Percentiles rank a stretch among this genome's conserved stretches.
These are phyloP conservation scores for Dipodomys spectabilis DNA, from an alignment of 2,113 vertebrate species.

Conservation along the genomic window DNA sequence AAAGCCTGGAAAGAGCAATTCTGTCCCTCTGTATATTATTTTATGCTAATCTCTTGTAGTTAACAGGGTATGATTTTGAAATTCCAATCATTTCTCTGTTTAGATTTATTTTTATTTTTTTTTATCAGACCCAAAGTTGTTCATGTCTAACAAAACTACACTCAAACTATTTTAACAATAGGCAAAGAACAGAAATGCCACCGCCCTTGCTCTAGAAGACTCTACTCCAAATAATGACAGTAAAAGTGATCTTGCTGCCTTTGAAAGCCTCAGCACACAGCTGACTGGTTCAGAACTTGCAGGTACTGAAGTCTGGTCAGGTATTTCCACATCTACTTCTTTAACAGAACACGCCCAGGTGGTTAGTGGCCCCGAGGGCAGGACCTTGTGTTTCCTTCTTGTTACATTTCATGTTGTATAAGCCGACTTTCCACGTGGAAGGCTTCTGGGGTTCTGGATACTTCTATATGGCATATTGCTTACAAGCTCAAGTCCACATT, in stretches of 20 bases:
- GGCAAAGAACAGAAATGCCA: neutral
- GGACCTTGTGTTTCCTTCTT: slow-evolving; percentile 58
- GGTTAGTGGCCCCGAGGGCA: slow-evolving; percentile 42
- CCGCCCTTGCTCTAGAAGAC: neutral
- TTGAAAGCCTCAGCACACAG: neutral
- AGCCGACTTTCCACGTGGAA: neutral
- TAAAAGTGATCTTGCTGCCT: neutral
- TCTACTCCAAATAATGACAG: neutral
- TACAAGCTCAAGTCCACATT: slow-evolving; percentile 19
- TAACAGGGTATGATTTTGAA: neutral
- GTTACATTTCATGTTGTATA: slow-evolving; percentile 46
- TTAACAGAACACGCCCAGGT: slow-evolving; percentile 55
- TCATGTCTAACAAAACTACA: neutral
- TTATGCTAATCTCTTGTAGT: neutral
- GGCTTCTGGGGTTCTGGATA: slow-evolving; percentile 55
- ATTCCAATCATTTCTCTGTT: neutral
- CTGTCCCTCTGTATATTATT: neutral
- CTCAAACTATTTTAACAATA: neutral
- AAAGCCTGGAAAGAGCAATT: neutral
- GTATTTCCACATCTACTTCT: slow-evolving; percentile 43
- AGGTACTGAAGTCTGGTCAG: neutral
- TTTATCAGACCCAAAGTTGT: neutral
- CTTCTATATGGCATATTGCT: slow-evolving; percentile 35
- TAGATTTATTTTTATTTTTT: neutral
- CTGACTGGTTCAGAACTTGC: neutral